These are phyloP conservation scores for Eupeodes corollae DNA, from an alignment of 1,140 invertebrate species.

Conservation along the genomic window DNA sequence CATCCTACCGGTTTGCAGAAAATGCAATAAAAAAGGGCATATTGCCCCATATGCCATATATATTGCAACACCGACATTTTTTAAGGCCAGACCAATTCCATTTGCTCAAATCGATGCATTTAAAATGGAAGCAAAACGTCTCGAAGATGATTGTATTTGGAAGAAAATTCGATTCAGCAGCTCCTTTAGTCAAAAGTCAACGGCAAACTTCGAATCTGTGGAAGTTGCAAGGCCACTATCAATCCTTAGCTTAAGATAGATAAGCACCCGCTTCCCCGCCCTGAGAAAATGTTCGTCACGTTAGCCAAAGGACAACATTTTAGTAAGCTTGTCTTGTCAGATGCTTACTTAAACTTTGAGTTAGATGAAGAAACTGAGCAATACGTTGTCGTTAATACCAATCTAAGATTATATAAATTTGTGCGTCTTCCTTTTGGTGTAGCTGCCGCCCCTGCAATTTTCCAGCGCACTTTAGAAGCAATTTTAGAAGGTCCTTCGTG, in stretches of 20 bases:
- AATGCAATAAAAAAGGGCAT: too few species aligned
- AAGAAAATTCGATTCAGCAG: slow-evolving; percentile 18
- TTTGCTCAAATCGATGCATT: slow-evolving; percentile 19
- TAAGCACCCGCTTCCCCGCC: slow-evolving; percentile 22
- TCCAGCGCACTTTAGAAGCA: slow-evolving; percentile 23
- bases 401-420: slow-evolving; percentile 33
- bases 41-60: too few species aligned
- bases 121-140: slow-evolving; percentile 14
- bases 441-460: slow-evolving; percentile 26
- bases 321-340: slow-evolving; percentile 20
- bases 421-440: slow-evolving; percentile 38
- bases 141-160: slow-evolving; percentile 11
- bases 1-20: too few species aligned
- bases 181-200: slow-evolving; percentile 38
- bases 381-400: slow-evolving; percentile 18
- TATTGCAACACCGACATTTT: slow-evolving; percentile 4
- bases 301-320: slow-evolving; percentile 25
- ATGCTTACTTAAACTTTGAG: slow-evolving; percentile 23
- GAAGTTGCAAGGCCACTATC: slow-evolving; percentile 37
- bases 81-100: slow-evolving; percentile 7
- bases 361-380: slow-evolving; percentile 12
- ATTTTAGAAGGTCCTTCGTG: slow-evolving; percentile 23
- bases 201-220: slow-evolving; percentile 37
- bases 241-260: slow-evolving; percentile 26
- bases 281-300: slow-evolving; percentile 26